Evolutionary conservation across 2,113 vertebrate genomes (phyloP), one percentile per base, ranked within the genome.

Genomic region (Dipodomys merriami): DNA sequence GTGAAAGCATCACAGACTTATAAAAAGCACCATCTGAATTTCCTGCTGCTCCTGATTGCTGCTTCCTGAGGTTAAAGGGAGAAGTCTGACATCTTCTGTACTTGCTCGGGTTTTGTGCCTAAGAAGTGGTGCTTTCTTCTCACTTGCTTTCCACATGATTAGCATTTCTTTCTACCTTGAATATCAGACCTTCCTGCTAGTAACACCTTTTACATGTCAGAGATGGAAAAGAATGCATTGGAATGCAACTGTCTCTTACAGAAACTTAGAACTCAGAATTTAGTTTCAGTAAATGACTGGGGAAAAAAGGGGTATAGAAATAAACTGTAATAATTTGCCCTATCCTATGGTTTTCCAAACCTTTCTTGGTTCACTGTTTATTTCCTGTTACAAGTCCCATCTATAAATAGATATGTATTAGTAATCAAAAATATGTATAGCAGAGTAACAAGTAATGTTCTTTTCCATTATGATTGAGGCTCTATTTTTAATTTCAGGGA

Each of bases 1-100:
- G 10, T 93, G 81, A 86, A 12, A 78, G 84, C 29, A 77, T 84
- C 29, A 77, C 6, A 87, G n/a, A 78, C 25, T 20, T 90, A 74
- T 72, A 67, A 91, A 86, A 95, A 78, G 15, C 11, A 76, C 27
- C 62, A 85, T 46, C 44, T 53, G 90, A 71, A 83, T 76, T 91
- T 83, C 57, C 77, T 60, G 22, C 39, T 77, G 77, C 33, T 94
- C n/a, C 73, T 83, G 69, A 44, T 3, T 71, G 62, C 6, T 20
- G 62, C 18, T n/a, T 30, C 76, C 29, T 78, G 18, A 85, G 30
- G 6, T 35, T 46, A 33, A 86, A n/a, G 44, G 71, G 29, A 64
- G 12, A 46, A 67, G 3, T 33, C 25, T 79, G 8, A 6, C 39
- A 57, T 30, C 25, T 86, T 69, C 4, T 39, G n/a, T 3, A 10